These are phyloP conservation scores for Polypterus senegalus DNA, from an alignment of 2,113 vertebrate species.

Conservation along the genomic window DNA sequence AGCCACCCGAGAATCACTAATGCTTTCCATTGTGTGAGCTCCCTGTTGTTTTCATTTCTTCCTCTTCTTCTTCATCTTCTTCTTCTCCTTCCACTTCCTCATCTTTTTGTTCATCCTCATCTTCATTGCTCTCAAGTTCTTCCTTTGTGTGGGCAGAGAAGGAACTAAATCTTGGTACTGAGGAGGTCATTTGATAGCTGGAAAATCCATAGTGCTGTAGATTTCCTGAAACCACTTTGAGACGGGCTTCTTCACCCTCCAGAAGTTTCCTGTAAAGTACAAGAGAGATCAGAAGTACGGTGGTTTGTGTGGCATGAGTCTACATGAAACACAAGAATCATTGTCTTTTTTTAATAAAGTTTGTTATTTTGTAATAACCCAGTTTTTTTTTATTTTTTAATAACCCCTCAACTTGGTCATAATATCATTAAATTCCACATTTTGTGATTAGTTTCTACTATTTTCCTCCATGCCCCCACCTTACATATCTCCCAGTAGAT, in stretches of 20 bases:
- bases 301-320: background rate
- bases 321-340: background rate
- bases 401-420: too few species aligned
- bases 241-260: slow-evolving; percentile 65
- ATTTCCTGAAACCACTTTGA: slow-evolving; percentile 43
- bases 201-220: slow-evolving; percentile 48
- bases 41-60: slow-evolving; percentile 9
- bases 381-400: too few species aligned
- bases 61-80: slow-evolving; percentile 20
- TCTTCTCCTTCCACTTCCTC: slow-evolving; percentile 23
- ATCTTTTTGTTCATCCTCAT: slow-evolving; percentile 15
- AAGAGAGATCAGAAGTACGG: background rate
- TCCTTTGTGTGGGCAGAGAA: slow-evolving; percentile 40
- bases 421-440: too few species aligned
- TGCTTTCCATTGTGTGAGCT: too few species aligned
- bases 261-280: slow-evolving; percentile 52
- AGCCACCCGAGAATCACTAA: too few species aligned
- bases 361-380: too few species aligned
- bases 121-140: slow-evolving; percentile 26
- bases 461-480: too few species aligned
- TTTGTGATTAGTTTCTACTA: too few species aligned
- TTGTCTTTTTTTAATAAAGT: background rate
- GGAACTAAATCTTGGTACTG: slow-evolving; percentile 35
- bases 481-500: too few species aligned
- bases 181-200: slow-evolving; percentile 30